phyloP scores from a whole-genome alignment of 2,888 invertebrate species.

The Schizaphis graminum region DNA sequence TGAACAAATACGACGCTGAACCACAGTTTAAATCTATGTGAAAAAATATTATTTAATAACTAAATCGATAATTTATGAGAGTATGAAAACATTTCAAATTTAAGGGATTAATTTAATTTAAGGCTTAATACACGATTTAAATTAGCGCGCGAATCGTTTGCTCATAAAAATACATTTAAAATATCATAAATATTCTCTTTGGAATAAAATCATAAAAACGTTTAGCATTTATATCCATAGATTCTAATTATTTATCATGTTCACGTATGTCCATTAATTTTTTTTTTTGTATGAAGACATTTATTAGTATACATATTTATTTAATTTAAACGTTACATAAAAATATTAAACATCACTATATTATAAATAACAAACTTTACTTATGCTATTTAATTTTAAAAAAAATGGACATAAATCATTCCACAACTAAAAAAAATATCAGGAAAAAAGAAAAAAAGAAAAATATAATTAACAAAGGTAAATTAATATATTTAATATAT shows the following conservation, averaged over 20 bases:
- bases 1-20: not conserved
- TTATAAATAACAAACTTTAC: not conserved
- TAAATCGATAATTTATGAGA: not conserved
- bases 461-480: slow-evolving; percentile 16
- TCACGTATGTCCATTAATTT: not conserved
- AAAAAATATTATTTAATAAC: not conserved
- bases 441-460: slow-evolving; percentile 19
- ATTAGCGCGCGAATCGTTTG: not conserved
- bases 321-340: not conserved
- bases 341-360: not conserved
- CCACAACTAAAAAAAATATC: not conserved
- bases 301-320: not conserved
- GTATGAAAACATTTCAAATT: not conserved
- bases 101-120: too few species aligned
- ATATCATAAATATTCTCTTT: slow-evolving; percentile 36
- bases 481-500: not conserved
- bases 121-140: not conserved
- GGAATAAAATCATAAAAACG: not conserved
- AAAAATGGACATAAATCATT: slow-evolving; percentile 3
- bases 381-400: not conserved
- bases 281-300: not conserved
- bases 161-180: not conserved
- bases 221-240: slow-evolving; percentile 23
- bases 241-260: not conserved
- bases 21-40: not conserved